A percentile compares a stretch with the other conserved stretches of the same genome.
These are phyloP conservation scores for Pantala flavescens DNA, from an alignment of 1,140 invertebrate species.

Conservation along the genomic window DNA sequence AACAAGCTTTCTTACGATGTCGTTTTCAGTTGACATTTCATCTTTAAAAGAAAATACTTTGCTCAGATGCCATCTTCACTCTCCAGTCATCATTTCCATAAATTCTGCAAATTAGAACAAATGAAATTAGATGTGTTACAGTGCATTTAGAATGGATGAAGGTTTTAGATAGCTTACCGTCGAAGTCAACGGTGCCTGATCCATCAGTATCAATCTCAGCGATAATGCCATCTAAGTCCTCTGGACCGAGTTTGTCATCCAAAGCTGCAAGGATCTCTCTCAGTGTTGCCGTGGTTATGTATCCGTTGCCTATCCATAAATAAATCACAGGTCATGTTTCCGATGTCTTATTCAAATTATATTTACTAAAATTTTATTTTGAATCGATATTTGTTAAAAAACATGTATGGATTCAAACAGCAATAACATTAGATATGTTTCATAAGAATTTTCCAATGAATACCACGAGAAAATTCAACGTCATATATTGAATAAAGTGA, in stretches of 20 bases:
- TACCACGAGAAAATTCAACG: no score
- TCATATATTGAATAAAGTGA: no score
- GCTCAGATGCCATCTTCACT: slow-evolving; percentile 43
- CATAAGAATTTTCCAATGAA: no score
- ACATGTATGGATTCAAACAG: no score
- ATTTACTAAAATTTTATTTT: no score
- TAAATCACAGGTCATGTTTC: not conserved
- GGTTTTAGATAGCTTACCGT: slow-evolving; percentile 43
- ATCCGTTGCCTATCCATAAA: slow-evolving; percentile 76
- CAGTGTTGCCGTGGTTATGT: slow-evolving; percentile 81
- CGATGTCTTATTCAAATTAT: no score
- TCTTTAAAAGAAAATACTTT: no score
- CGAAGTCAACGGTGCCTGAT: slow-evolving; percentile 81
- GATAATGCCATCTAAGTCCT: slow-evolving; percentile 76
- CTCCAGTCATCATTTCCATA: slow-evolving; percentile 80
- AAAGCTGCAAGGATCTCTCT: slow-evolving; percentile 83
- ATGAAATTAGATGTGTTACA: not conserved
- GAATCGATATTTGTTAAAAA: no score
- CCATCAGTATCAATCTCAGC: slow-evolving; percentile 91
- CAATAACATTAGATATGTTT: no score
- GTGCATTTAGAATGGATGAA: not conserved
- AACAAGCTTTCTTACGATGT: no score
- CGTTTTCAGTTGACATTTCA: no score
- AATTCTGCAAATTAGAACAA: slow-evolving; percentile 49
- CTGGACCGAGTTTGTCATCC: slow-evolving; percentile 76